Evolutionary conservation across 2,113 vertebrate genomes (phyloP), one percentile per base, ranked within the genome.

Genomic region (Athene cunicularia): DNA sequence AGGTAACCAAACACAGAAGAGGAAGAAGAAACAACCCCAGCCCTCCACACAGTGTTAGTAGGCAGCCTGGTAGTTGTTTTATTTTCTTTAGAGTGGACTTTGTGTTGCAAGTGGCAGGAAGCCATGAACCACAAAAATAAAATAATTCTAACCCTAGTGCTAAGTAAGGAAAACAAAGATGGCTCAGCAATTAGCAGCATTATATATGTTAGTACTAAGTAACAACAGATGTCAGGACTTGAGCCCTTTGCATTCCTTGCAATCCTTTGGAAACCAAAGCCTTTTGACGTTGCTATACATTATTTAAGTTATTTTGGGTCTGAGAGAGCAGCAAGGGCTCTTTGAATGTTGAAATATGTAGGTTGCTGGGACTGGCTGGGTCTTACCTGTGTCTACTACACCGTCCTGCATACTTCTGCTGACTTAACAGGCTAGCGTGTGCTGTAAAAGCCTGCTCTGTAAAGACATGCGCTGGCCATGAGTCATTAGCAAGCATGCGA

Each of bases 141-240:
- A 98, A 98, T 98, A 98, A 98, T 98, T 98, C 97, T 98, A 98
- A 98, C 98, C 97, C 96, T 96, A 97, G 98, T 98, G 98, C 96
- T 98, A 98, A 98, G 97, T 97, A 98, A 98, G 98, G 97, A 98
- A 98, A 98, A 98, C 98, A 98, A 98, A 98, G 98, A 98, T 98
- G 98, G 98, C 98, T 98, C 97, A 98, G 98, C 98, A 98, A 98
- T 98, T 98, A 98, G 98, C 97, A 98, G 97, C 97, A 97, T 98
- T 98, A 98, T 98, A 98, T 98, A 98, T 97, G 98, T 98, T 98
- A 97, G 98, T 86, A 97, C 97, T 98, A 98, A 98, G 98, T 98
- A 98, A 97, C 98, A 98, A 98, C 98, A 98, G 98, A 98, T 98
- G 98, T 98, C 97, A 96, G 95, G 96, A 95, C 95, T 91, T 50